Percentiles rank a stretch among this genome's conserved stretches.
These are phyloP conservation scores for Malachius bipustulatus DNA, from an alignment of 2,888 invertebrate species.

Conservation along the genomic window DNA sequence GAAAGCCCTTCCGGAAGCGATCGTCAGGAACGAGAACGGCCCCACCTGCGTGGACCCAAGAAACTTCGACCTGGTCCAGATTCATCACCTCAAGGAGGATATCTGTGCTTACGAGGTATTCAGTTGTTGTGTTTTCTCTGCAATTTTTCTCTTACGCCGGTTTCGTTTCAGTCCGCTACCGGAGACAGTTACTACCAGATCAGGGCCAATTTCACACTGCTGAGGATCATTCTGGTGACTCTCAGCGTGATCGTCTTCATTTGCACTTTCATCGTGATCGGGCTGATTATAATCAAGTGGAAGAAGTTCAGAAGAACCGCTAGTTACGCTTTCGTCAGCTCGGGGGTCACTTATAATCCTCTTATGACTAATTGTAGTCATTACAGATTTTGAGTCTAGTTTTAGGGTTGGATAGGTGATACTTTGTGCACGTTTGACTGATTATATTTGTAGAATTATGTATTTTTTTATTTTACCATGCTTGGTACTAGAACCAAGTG, in stretches of 20 bases:
- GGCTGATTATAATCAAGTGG: conserved; percentile 26
- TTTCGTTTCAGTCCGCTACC: background rate
- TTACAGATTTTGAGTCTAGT: background rate
- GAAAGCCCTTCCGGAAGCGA: conserved; percentile 20
- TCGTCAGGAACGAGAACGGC: conserved; percentile 24
- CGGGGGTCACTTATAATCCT: conserved; percentile 31
- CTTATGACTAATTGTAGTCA: conserved; percentile 19
- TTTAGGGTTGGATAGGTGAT: too few relatives aligned
- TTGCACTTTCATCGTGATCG: conserved; percentile 21
- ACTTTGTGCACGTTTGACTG: too few relatives aligned
- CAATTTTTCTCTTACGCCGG: too few relatives aligned
- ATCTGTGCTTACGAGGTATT: conserved; percentile 21
- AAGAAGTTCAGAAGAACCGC: conserved; percentile 21
- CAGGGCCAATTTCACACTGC: conserved; percentile 20
- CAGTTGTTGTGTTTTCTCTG: background rate
- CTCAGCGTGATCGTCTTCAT: conserved; percentile 24
- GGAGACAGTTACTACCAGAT: background rate
- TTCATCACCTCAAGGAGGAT: conserved; percentile 23
- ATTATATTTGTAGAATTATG: too few relatives aligned
- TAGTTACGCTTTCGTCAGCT: conserved; percentile 27
- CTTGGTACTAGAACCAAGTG: too few relatives aligned
- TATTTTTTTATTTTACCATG: too few relatives aligned
- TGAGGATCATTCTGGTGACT: conserved; percentile 26
- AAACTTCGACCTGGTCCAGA: conserved; percentile 18
- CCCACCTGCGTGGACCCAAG: conserved; percentile 28